Percentiles rank a stretch among this genome's conserved stretches.
Evolutionary conservation across 2,113 vertebrate genomes (phyloP).

Genomic region (Rattus norvegicus): GRCr8 NC_086022.1:183185501-183186000

Average conservation of each 20-base stretch:
- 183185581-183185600: constrained; percentile 32
- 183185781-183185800: too few relatives aligned
- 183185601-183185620: constrained; percentile 40
- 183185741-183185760: not conserved
- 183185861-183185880: too few relatives aligned
- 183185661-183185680: not conserved
- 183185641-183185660: not conserved
- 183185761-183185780: too few relatives aligned
- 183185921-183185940: too few relatives aligned
- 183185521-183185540: not conserved
- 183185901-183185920: too few relatives aligned
- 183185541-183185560: not conserved
- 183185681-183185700: not conserved
- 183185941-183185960: too few relatives aligned
- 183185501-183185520: not conserved
- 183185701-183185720: not conserved
- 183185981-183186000: too few relatives aligned
- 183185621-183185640: not conserved
- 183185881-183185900: too few relatives aligned
- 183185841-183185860: too few relatives aligned
- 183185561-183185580: not conserved
- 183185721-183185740: not conserved
- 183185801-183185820: too few relatives aligned
- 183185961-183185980: too few relatives aligned
- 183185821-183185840: too few relatives aligned